Base-by-base conservation (phyloP, 2,113 vertebrate species). In the Barbus barbus region DNA sequence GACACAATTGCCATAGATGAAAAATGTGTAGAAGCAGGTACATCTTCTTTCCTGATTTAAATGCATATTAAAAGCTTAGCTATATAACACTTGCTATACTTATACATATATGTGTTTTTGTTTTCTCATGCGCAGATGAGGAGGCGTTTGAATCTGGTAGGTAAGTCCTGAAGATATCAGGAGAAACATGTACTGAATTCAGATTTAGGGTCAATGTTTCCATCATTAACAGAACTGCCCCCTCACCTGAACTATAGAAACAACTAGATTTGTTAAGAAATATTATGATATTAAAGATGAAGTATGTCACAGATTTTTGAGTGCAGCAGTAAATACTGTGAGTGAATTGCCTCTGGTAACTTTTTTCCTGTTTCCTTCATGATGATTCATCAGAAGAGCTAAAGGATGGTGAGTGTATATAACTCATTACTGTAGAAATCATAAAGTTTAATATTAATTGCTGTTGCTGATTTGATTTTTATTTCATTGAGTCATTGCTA, bases 61-160 rank as follows among this genome's bases (percentile, higher is more conserved):
- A 65, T 12, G n/a, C 46, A 13, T 26, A 76, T 53, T 33, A 26
- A 51, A 77, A 12, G 9, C 16, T 1, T 53, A 33, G 22, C 36
- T 73, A 73, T 46, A 14, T 73, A 26, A 24, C 3, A 33, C 9
- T 38, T 71, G 20, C n/a, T 71, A 18, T 36, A 16, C 12, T 6
- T n/a, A 26, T 1, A 24, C 9, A 2, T n/a, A n/a, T n/a, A n/a
- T n/a, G n/a, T 76, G n/a, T 76, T 53, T 74, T 26, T 41, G 20
- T 69, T 38, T 28, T 24, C 61, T 83, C 48, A 41, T 86, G 36
- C 67, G 84, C 90, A 99, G 97, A 98, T 87, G 97, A 98, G 92
- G 97, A 98, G 91, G 95, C 94, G 0, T 99, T 99, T 97, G 96
- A 99, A 92, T 98, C 96, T 90, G 97, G 97, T 99, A 96, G 95